These are phyloP conservation scores for Rhabdomys pumilio DNA, from an alignment of 2,797 vertebrate species.

Conservation along the genomic window DNA sequence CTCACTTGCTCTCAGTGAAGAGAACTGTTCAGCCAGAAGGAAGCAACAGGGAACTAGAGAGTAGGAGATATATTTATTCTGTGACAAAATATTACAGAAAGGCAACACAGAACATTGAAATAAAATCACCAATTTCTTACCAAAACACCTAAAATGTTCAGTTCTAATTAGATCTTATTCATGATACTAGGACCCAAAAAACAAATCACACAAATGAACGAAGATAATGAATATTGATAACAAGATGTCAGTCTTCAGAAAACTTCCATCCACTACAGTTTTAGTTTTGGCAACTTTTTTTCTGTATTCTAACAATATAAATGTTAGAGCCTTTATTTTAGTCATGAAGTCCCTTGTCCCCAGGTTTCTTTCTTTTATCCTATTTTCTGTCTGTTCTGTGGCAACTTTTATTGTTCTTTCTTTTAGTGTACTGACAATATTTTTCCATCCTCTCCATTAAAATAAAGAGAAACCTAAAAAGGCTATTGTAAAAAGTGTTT, in stretches of 20 bases:
- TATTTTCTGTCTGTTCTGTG: not conserved
- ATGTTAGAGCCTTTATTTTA: not conserved
- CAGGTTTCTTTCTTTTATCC: not conserved
- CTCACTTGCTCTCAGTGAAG: not conserved
- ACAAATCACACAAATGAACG: not conserved
- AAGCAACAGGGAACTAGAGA: not conserved
- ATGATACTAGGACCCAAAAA: not conserved
- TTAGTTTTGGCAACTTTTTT: not conserved
- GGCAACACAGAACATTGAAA: not conserved
- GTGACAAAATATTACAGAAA: not conserved
- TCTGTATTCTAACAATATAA: not conserved
- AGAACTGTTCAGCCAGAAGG: not conserved
- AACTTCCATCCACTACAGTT: not conserved
- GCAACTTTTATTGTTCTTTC: slow-evolving; percentile 12
- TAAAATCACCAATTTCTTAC: slow-evolving; percentile 36
- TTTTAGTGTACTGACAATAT: not conserved
- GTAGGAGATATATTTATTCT: not conserved
- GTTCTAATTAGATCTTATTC: not conserved
- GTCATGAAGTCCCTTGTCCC: not conserved
- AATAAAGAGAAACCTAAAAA: slow-evolving; percentile 26
- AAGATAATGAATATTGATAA: not conserved
- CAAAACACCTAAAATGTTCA: not conserved
- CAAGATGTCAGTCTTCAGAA: not conserved
- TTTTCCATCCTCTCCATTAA: not conserved
- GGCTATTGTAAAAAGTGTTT: slow-evolving; percentile 1